Evolutionary conservation across 2,113 vertebrate genomes (phyloP), one percentile per base, ranked within the genome.

Genomic region (Marcusenius ussheri): DNA sequence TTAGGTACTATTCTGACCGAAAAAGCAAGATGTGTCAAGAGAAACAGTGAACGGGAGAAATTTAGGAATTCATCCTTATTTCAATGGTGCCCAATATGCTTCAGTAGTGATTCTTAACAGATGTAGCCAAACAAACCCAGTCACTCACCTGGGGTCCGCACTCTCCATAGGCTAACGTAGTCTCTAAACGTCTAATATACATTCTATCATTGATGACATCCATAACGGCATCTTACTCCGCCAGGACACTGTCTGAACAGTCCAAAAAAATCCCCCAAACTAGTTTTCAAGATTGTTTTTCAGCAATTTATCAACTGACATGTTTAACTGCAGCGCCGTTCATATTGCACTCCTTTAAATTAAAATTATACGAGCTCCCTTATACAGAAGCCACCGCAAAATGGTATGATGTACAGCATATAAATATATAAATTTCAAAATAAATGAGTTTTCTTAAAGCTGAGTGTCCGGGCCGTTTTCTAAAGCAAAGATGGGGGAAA

Each of bases 371-470:
- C 7, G 87, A n/a, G 13, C 5, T 42, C 11, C 21, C 42, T 88
- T 46, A 88, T 5, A 87, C 31, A 56, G n/a, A 42, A 51, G 47
- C 49, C 85, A 87, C 6, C 1, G 13, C 27, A 56, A 87, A 83
- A 56, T 87, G 10, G 31, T 5, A 87, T 51, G 5, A 31, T 51
- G 42, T 53, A 51, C 47, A 19, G 47, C n/a, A 53, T 24, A 51
- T 56, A 51, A 87, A 86, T 49, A 86, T 50, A 50, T 27, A 39
- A 53, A 87, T 87, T 51, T 31, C 31, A 87, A 87, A 53, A 87
- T 49, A 87, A 53, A 87, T 87, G 8, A 87, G 84, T 87, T 87
- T 51, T 87, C 46, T 50, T 56, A 53, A 51, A 89, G 8, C n/a
- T 51, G 88, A 74, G 46, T 35, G 66, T 70, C 21, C 6, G 0